These are phyloP conservation scores for Philhelius pedissequus DNA, from an alignment of 2,888 invertebrate genomes.

Conservation along the genomic window DNA sequence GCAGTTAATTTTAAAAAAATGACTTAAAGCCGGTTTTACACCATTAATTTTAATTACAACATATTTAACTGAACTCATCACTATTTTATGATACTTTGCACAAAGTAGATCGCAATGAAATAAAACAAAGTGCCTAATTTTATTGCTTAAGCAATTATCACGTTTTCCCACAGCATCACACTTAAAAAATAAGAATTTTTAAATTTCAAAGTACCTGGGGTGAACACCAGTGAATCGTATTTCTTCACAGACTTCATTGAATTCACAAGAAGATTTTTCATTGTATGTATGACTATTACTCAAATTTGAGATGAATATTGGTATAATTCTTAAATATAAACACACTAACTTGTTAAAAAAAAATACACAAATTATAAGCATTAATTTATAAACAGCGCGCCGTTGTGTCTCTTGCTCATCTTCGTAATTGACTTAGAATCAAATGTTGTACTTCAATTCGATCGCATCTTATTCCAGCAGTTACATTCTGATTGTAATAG, in stretches of 20 bases:
- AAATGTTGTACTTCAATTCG: constrained; percentile 10
- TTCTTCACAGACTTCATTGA: constrained; percentile 41
- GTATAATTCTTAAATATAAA: background rate
- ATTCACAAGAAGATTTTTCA: constrained; percentile 11
- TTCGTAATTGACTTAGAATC: constrained; percentile 29
- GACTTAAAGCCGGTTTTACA: too few relatives aligned
- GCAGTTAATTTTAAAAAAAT: too few relatives aligned
- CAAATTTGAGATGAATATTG: background rate
- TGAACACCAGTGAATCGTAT: constrained; percentile 37
- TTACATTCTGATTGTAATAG: background rate
- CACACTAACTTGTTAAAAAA: background rate
- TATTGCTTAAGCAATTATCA: too few relatives aligned
- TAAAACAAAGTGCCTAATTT: too few relatives aligned
- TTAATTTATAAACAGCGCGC: background rate
- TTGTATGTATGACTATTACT: background rate
- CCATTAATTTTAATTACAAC: too few relatives aligned
- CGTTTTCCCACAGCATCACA: too few relatives aligned
- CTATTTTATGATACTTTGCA: too few relatives aligned
- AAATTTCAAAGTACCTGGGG: constrained; percentile 26
- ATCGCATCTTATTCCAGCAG: background rate
- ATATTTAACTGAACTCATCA: too few relatives aligned
- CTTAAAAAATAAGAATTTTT: too few relatives aligned
- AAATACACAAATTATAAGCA: background rate
- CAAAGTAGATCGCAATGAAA: too few relatives aligned
- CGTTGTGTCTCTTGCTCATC: constrained; percentile 18